Percentiles rank a stretch among this genome's conserved stretches.
These are phyloP conservation scores for Cercopithecus mona DNA, from an alignment of 2,113 vertebrate genomes.

Conservation along the genomic window DNA sequence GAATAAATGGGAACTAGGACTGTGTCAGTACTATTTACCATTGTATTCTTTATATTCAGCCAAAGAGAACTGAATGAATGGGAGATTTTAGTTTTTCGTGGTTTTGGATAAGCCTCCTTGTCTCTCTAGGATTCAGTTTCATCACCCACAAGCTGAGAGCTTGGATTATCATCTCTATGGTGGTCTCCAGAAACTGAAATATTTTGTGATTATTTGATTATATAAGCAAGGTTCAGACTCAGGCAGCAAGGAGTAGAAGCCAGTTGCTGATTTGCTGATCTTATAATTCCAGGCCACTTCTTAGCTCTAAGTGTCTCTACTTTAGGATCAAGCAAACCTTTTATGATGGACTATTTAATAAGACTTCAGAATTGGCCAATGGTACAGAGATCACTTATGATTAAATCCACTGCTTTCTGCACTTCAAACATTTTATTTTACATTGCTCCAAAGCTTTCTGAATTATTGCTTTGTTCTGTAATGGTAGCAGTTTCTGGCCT, in stretches of 20 bases:
- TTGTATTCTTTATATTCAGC: background rate
- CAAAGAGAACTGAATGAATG: constrained; percentile 12
- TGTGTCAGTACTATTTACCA: background rate
- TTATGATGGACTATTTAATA: background rate
- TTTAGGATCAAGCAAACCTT: constrained; percentile 16
- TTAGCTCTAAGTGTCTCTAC: background rate
- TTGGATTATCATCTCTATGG: background rate
- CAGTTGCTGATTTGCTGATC: background rate
- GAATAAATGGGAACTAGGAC: background rate
- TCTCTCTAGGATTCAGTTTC: background rate
- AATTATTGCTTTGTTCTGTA: constrained; percentile 41
- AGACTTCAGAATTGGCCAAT: background rate
- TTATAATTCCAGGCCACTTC: background rate
- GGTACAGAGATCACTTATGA: constrained; percentile 11
- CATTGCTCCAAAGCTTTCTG: background rate
- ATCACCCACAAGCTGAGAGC: background rate
- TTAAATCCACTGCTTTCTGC: background rate
- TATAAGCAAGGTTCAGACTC: background rate
- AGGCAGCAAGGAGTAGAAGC: background rate
- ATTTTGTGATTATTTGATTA: constrained; percentile 3
- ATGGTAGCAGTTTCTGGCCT: background rate
- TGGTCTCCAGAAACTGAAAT: background rate
- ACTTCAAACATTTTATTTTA: constrained; percentile 44
- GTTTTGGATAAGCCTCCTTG: background rate
- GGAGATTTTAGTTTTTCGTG: background rate